Percentiles rank a stretch among this genome's conserved stretches.
phyloP scores from a whole-genome alignment of 1,140 invertebrate genomes.

The Solen grandis region DNA sequence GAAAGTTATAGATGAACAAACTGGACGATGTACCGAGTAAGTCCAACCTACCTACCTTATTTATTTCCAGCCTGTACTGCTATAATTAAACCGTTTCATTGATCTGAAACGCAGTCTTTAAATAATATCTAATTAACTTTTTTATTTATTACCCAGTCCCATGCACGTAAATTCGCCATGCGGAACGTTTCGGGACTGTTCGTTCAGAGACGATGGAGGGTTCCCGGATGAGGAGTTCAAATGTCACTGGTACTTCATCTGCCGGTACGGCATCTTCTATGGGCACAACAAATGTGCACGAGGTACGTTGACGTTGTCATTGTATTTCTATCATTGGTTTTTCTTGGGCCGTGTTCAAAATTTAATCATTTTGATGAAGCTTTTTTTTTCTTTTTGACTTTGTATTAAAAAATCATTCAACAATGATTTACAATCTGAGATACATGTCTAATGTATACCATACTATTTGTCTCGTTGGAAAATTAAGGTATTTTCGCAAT shows the following conservation, averaged over 20 bases:
- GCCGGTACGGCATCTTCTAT: slow-evolving; percentile 26
- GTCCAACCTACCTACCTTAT: not conserved
- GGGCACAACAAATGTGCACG: slow-evolving; percentile 34
- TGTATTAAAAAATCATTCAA: not conserved
- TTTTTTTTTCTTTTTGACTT: not conserved
- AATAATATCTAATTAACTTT: not conserved
- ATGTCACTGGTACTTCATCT: slow-evolving; percentile 38
- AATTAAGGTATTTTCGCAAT: too few species aligned
- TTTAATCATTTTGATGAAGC: not conserved
- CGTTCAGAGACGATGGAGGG: slow-evolving; percentile 28
- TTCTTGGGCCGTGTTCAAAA: not conserved
- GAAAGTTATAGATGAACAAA: slow-evolving; percentile 12
- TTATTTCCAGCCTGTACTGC: not conserved
- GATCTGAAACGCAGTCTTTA: not conserved
- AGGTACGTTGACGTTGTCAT: slow-evolving; percentile 9
- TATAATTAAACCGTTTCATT: not conserved
- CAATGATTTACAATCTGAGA: not conserved
- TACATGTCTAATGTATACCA: not conserved
- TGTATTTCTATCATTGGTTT: not conserved
- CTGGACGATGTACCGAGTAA: slow-evolving; percentile 28
- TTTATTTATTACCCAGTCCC: slow-evolving; percentile 4
- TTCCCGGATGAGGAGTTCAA: slow-evolving; percentile 26
- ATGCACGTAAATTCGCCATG: slow-evolving; percentile 27
- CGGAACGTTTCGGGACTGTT: slow-evolving; percentile 47
- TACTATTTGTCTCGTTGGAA: too few species aligned